Percentiles rank a stretch among this genome's conserved stretches.
phyloP scores from a whole-genome alignment of 2,797 vertebrate genomes.

The Miichthys miiuy region DNA sequence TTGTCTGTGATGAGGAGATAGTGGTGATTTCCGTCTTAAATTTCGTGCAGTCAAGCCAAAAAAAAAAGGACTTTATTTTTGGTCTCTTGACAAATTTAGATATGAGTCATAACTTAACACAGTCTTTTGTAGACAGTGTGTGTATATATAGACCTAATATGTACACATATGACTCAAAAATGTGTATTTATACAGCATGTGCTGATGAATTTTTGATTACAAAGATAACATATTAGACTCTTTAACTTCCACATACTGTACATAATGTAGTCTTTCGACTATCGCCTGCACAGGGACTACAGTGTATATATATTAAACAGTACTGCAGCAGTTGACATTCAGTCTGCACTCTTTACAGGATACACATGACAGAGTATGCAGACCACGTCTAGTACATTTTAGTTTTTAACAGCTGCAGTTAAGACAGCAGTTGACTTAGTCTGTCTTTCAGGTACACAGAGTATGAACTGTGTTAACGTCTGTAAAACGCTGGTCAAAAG shows the following conservation, averaged over 20 bases:
- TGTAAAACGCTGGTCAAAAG: not conserved
- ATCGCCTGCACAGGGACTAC: too few species aligned
- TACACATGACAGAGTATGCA: too few species aligned
- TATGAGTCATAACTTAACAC: slow-evolving; percentile 22
- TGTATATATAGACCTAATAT: not conserved
- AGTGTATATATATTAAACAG: too few species aligned
- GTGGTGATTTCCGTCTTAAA: slow-evolving; percentile 17
- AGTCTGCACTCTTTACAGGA: too few species aligned
- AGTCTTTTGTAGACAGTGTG: not conserved
- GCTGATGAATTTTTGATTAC: not conserved
- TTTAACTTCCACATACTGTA: not conserved
- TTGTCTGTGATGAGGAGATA: not conserved
- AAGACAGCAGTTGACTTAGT: too few species aligned
- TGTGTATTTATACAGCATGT: not conserved
- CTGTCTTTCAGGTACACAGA: too few species aligned
- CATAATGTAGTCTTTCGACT: not conserved
- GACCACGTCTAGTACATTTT: too few species aligned
- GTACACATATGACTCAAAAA: not conserved
- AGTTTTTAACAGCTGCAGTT: too few species aligned
- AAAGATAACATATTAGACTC: not conserved
- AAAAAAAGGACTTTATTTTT: slow-evolving; percentile 33
- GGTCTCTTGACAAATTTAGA: slow-evolving; percentile 5
- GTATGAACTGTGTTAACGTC: not conserved
- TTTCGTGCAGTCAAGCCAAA: not conserved
- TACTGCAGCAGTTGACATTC: too few species aligned